phyloP scores from a whole-genome alignment of 2,113 vertebrate species.

The Neolamprologus modestus region DNA sequence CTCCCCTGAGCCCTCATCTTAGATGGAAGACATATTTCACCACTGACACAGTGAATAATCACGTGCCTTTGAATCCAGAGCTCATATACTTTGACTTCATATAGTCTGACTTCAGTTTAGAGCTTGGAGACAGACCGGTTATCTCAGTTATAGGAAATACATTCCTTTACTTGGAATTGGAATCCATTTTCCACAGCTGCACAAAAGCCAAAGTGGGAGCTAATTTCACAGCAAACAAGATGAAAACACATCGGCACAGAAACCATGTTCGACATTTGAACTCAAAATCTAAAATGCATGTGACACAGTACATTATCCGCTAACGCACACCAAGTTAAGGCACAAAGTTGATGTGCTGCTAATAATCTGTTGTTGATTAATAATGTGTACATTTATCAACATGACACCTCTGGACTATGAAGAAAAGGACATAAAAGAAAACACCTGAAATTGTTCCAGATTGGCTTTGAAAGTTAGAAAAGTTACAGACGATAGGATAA shows the following conservation, averaged over 20 bases:
- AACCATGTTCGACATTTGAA: not conserved
- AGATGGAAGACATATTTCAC: constrained; percentile 39
- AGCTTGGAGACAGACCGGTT: not conserved
- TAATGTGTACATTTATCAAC: not conserved
- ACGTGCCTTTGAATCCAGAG: not conserved
- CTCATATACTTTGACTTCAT: constrained; percentile 20
- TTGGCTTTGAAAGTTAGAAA: not conserved
- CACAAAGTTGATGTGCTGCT: not conserved
- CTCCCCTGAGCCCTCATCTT: not conserved
- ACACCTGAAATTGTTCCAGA: not conserved
- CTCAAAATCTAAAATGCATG: not conserved
- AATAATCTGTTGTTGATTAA: not conserved
- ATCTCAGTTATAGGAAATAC: constrained; percentile 4
- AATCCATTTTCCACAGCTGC: not conserved
- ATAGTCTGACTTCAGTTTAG: not conserved
- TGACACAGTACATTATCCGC: not conserved
- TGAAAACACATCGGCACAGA: not conserved
- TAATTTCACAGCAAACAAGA: constrained; percentile 17
- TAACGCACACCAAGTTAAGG: not conserved
- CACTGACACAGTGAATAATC: constrained; percentile 27
- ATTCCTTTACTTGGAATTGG: constrained; percentile 1
- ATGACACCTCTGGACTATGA: not conserved
- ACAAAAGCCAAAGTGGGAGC: not conserved
- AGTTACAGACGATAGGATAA: not conserved
- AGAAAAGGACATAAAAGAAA: not conserved